phyloP scores from a whole-genome alignment of 2,797 vertebrate genomes.

The Malurus splendens region DNA sequence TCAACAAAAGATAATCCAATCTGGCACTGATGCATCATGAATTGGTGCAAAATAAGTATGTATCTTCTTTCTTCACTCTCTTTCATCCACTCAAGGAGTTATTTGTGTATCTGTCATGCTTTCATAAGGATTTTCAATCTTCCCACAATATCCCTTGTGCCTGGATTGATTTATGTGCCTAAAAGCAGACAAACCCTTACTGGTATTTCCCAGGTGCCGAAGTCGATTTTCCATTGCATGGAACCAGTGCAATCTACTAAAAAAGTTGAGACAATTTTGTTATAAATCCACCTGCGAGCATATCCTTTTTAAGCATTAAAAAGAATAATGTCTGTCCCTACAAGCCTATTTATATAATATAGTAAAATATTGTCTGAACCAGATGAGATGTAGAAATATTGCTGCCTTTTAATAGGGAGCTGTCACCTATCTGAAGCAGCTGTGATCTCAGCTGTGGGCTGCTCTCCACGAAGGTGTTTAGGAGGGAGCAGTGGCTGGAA shows the following conservation, averaged over 20 bases:
- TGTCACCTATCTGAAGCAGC: background rate
- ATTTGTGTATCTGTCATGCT: background rate
- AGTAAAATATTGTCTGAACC: background rate
- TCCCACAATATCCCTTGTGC: background rate
- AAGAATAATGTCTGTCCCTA: background rate
- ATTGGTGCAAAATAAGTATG: background rate
- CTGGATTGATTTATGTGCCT: background rate
- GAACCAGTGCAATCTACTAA: background rate
- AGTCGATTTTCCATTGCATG: background rate
- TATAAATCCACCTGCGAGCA: background rate
- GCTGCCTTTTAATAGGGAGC: background rate
- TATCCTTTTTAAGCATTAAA: background rate
- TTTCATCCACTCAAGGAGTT: background rate
- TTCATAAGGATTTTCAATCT: background rate
- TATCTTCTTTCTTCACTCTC: background rate
- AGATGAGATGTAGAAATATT: background rate
- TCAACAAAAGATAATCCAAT: background rate
- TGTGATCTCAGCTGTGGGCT: background rate
- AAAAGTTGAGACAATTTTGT: background rate
- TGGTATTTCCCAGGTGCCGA: background rate
- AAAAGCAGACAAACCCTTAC: background rate
- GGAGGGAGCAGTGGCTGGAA: background rate
- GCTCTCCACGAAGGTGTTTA: rapidly evolving
- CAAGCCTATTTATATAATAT: background rate
- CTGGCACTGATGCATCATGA: background rate